These are phyloP conservation scores for Acipenser oxyrinchus DNA, from an alignment of 2,797 vertebrate genomes.

Conservation along the genomic window DNA sequence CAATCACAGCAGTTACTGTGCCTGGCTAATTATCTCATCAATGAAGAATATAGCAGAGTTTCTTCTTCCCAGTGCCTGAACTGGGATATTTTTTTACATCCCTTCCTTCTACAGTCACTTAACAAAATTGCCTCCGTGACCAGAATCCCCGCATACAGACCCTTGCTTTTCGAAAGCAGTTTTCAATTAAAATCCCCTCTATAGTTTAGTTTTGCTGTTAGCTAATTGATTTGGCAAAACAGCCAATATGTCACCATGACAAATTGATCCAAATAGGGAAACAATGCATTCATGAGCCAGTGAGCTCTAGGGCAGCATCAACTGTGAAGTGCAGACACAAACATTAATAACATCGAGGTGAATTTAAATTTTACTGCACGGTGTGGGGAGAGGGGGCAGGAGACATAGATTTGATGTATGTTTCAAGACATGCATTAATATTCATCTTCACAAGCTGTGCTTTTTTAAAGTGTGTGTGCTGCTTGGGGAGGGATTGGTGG, in stretches of 20 bases:
- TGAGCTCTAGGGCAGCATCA: not conserved
- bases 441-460: too few relatives aligned
- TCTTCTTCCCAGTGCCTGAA: too few relatives aligned
- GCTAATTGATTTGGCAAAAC: not conserved
- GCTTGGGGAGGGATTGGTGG: too few relatives aligned
- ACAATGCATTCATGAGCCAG: not conserved
- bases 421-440: too few relatives aligned
- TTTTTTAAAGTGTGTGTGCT: too few relatives aligned
- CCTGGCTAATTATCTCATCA: not conserved
- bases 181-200: conserved; percentile 7
- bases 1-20: not conserved
- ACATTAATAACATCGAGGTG: not conserved
- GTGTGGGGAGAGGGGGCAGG: too few relatives aligned
- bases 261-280: conserved; percentile 4
- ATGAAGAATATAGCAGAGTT: not conserved
- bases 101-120: not conserved
- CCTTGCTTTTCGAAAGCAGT: not conserved
- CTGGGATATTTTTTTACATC: not conserved
- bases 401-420: conserved; percentile 22
- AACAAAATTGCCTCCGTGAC: not conserved
- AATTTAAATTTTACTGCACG: not conserved
- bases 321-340: not conserved
- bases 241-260: not conserved
- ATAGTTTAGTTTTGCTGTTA: not conserved
- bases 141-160: not conserved